Evolutionary conservation across 2,888 invertebrate genomes (phyloP), one percentile per base, ranked within the genome.

Genomic region (Ferdinandea cuprea): DNA sequence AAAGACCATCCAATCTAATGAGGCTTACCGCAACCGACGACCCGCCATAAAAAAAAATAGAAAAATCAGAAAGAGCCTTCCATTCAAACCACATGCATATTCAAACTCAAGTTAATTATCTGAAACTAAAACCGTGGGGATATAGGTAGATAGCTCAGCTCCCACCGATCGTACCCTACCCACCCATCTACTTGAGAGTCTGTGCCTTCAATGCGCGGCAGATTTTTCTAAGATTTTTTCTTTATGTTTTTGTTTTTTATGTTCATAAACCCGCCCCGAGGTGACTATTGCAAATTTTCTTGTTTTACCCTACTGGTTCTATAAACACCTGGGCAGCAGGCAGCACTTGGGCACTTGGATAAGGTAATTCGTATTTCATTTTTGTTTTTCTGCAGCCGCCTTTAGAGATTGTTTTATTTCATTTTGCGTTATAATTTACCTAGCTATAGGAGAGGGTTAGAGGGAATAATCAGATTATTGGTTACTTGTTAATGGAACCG

Each of bases 221-320:
- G 42, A 61, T 58, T 56, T 52, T 32, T 30, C 25, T 25, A 25
- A 25, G 25, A 5, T 25, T 25, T 25, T 25, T 25, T 25, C 5
- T 3, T 25, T 3, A 25, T 52, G 32, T 68, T 54, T 73, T 35
- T 19, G 21, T 66, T 44, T 13, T 32, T 1, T 17, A 28, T 48
- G 46, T 48, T 50, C 74, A 76, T 80, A 80, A 80, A 44, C 80
- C 69, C 73, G 83, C 72, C 83, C 32, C 61, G 78, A 78, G 78
- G 83, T 83, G 83, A 73, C 56, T 83, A 83, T 83, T 78, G 72
- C 83, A 63, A 83, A 72, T 78, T 83, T 78, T 83, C 68, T 78
- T 37, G 77, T 78, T 40, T 63, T 83, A 69, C 72, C 68, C 78
- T 68, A 68, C 78, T 78, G 68, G 83, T 83, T 83, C 78, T 78